Conservation (phyloP, 2,888 invertebrate genomes). For the Clepsis dumicolana region DNA sequence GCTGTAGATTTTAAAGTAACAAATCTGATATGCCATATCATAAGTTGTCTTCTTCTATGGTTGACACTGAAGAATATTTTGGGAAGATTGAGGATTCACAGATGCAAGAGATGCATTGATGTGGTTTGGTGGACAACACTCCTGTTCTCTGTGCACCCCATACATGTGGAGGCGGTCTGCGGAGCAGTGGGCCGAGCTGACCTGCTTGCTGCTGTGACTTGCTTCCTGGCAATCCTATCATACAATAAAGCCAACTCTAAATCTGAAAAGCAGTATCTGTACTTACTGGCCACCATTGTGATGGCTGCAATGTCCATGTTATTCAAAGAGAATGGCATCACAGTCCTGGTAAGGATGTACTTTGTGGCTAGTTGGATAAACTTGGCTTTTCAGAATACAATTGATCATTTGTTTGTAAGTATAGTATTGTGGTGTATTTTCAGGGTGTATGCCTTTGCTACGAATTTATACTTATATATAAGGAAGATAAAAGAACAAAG, state of each 20-base stretch:
- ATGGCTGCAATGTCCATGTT: conserved; percentile 89
- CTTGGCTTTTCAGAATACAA: neutral
- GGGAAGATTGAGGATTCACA: conserved; percentile 43
- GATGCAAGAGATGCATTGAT: conserved; percentile 55
- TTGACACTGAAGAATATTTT: conserved; percentile 56
- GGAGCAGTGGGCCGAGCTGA: conserved; percentile 98
- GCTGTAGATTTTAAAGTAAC: conserved; percentile 90
- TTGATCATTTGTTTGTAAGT: neutral
- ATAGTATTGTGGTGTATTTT: conserved; percentile 28
- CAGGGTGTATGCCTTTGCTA: conserved; percentile 89
- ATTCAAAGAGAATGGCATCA: conserved; percentile 98
- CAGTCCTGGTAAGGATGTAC: conserved; percentile 90
- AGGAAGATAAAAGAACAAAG: conserved; percentile 46
- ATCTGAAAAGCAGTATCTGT: conserved; percentile 49
- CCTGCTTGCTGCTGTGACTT: conserved; percentile 92
- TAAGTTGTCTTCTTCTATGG: conserved; percentile 75
- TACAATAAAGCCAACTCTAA: conserved; percentile 80
- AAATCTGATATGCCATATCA: conserved; percentile 91
- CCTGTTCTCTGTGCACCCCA: conserved; percentile 96
- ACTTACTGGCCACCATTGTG: conserved; percentile 67
- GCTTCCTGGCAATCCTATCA: conserved; percentile 89
- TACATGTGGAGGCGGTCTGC: conserved; percentile 97
- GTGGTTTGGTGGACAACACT: conserved; percentile 88
- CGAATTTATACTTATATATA: conserved; percentile 83
- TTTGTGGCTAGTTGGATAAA: neutral